Conservation (phyloP, 1,140 invertebrate genomes). For the Solenopsis fugax region DNA sequence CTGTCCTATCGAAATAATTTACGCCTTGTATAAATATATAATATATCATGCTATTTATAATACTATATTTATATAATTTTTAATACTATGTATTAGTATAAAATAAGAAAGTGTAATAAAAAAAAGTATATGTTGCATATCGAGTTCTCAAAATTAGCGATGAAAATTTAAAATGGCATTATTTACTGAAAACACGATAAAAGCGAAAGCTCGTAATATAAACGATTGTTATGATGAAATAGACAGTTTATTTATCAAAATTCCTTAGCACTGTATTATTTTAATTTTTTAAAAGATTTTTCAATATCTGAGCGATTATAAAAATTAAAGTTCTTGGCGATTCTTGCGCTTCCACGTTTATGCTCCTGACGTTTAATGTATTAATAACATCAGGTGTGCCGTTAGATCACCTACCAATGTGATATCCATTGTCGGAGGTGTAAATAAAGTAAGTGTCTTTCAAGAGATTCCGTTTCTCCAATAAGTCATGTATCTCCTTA, state of each 20-base stretch:
- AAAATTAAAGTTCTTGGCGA: background rate
- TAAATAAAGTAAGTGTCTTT: slow-evolving; percentile 94
- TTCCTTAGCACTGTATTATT: background rate
- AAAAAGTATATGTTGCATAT: background rate
- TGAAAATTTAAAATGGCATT: background rate
- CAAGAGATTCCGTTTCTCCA: slow-evolving; percentile 87
- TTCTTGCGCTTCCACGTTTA: background rate
- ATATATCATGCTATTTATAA: background rate
- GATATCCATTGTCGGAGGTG: slow-evolving; percentile 96
- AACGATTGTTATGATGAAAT: background rate
- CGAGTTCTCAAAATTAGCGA: background rate
- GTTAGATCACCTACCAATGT: slow-evolving; percentile 89
- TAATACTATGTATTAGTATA: too few relatives aligned
- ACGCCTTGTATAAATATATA: slow-evolving; percentile 1
- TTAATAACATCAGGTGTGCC: too few relatives aligned
- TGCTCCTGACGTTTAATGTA: too few relatives aligned
- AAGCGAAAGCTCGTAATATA: background rate
- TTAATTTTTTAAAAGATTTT: background rate
- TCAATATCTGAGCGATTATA: background rate
- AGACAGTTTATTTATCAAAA: background rate
- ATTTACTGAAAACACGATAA: background rate
- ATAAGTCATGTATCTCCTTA: slow-evolving; percentile 87
- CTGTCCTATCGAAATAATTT: slow-evolving; percentile 88
- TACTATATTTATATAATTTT: too few relatives aligned
- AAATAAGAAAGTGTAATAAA: background rate